Evolutionary conservation across 2,797 vertebrate genomes (phyloP).

Genomic region (Falco naumanni): DNA sequence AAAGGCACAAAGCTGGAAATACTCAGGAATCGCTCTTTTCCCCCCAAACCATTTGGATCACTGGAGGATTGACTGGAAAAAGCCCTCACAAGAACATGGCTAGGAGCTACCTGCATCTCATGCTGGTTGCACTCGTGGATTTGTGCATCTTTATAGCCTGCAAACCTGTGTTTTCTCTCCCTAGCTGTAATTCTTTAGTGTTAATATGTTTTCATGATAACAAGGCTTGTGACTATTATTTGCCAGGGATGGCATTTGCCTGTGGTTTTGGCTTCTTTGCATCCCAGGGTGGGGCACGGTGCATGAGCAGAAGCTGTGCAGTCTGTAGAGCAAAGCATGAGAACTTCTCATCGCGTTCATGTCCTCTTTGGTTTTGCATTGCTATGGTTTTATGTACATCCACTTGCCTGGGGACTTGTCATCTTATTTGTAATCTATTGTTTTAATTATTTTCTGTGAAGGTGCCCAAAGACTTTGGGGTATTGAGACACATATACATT

Average conservation of each 20-base stretch:
- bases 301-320: neutral
- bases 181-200: neutral
- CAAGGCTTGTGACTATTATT: neutral
- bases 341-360: neutral
- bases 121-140: neutral
- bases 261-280: neutral
- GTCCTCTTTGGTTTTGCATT: neutral
- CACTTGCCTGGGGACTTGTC: slow-evolving; percentile 15
- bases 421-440: slow-evolving; percentile 60
- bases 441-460: slow-evolving; percentile 67
- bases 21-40: neutral
- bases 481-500: slow-evolving; percentile 31
- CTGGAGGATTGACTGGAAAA: neutral
- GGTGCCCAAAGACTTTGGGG: slow-evolving; percentile 38
- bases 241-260: neutral
- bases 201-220: neutral
- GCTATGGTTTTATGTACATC: slow-evolving; percentile 15
- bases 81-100: neutral
- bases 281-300: neutral
- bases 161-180: neutral
- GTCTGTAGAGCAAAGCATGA: neutral
- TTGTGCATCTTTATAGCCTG: neutral
- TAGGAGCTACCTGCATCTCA: neutral
- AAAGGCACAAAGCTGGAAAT: neutral
- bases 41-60: neutral